Evolutionary conservation across 2,888 invertebrate genomes (phyloP), one percentile per base, ranked within the genome.

Genomic region (Agrenia bidenticulata): DNA sequence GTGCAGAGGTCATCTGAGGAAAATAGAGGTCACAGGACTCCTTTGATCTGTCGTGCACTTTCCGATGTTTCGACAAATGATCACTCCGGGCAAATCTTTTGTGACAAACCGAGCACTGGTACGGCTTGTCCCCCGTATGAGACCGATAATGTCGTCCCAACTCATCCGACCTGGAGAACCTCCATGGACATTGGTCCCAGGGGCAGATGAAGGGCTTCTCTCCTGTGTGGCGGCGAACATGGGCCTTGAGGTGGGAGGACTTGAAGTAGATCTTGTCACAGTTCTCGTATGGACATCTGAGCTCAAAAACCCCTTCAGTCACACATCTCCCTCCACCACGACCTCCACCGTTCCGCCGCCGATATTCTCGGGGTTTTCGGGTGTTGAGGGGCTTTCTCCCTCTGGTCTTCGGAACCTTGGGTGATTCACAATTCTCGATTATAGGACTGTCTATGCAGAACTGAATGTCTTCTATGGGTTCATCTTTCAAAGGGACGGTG

Each of bases 91-190:
- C 91, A 81, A 97, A 97, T 69, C 88, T 85, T 81, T 96, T 95
- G 56, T 88, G 85, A 80, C 96, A 97, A 77, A 91, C 85, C 64
- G 85, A 84, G 80, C 96, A 97, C 65, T 88, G 86, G 81, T 96
- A 96, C 0, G 96, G 96, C 80, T 95, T 95, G 69, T 94, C 86
- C 0, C 96, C 96, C 0, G 94, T 94, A 81, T 96, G 96, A 19
- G 56, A 94, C 71, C 96, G 85, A 61, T 90, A 87, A 80, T 96
- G 96, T 21, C 96, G 85, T 1, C 94, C 92, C 72, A 96, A 81
- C 81, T 96, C 96, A 79, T 96, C 96, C 0, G 95, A 95, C 64
- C 96, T 85, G 19, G 94, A 94, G 82, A 96, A 96, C 75, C 89
- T 85, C 95, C 95, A 96, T 37, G 87, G 86, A 80, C 95, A 96